Conservation (phyloP, 2,888 invertebrate genomes). For the Ormyrus labotus region DNA sequence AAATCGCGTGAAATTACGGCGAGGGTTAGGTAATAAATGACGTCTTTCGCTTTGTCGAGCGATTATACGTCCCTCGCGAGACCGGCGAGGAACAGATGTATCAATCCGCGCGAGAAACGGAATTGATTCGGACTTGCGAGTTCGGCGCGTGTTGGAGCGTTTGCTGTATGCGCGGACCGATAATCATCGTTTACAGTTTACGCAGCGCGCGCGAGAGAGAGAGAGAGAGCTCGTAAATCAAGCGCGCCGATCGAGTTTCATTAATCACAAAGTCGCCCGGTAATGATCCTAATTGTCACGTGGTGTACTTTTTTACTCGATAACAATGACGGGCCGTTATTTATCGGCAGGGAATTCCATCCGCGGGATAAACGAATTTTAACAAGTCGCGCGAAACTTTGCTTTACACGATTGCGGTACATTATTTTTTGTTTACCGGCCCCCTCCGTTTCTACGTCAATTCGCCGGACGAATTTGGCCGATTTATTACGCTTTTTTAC, state of each 20-base stretch:
- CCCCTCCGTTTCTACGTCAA: no score
- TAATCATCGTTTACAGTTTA: constrained; percentile 36
- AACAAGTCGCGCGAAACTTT: constrained; percentile 7
- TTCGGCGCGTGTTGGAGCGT: neutral
- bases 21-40: constrained; percentile 23
- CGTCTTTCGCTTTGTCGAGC: constrained; percentile 35
- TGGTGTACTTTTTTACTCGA: constrained; percentile 9
- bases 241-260: constrained; percentile 30
- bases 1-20: constrained; percentile 38
- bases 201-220: neutral
- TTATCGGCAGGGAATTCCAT: neutral
- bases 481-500: no score
- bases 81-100: constrained; percentile 37
- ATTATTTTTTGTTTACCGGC: no score
- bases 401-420: no score
- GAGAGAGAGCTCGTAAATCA: constrained; percentile 37
- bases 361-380: constrained; percentile 23
- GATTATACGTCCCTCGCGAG: constrained; percentile 1
- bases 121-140: constrained; percentile 34
- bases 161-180: constrained; percentile 19
- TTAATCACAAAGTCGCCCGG: constrained; percentile 44
- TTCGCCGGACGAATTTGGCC: no score
- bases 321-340: constrained; percentile 5
- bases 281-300: constrained; percentile 49
- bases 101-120: constrained; percentile 4